Evolutionary conservation across 1,140 invertebrate genomes (phyloP), one percentile per base, ranked within the genome.

Genomic region (Calliphora vicina): DNA sequence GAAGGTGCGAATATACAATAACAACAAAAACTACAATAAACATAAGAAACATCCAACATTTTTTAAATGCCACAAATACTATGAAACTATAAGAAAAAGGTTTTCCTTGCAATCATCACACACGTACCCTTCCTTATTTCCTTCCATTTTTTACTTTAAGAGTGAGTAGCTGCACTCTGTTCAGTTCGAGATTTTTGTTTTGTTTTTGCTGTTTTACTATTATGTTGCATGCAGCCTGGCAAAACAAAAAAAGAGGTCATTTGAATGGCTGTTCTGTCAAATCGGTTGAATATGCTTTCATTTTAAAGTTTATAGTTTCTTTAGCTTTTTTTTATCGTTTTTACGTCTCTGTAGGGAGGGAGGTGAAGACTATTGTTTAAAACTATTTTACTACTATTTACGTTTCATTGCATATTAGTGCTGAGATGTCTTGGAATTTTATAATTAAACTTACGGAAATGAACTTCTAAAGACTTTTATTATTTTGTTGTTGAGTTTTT

Each of bases 381-480:
- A 74, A 13, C 13, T 74, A 27, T 35, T 35, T 35, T 35, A 74
- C 72, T 27, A 74, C 13, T 35, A 29, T 74, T 74, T 74, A 74
- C 72, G 72, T 74, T 74, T 74, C 72, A 74, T 29, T 74, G 72
- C 72, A 74, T 74, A 74, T 74, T 74, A 74, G 72, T 74, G 20
- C 72, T 29, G 27, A 74, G 72, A 74, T 74, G 72, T 27, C 72
- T 74, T 74, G 72, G 72, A 74, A 74, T 74, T 74, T 74, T 74
- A 74, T 74, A 74, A 74, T 74, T 74, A 74, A 74, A 74, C 27
- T 74, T 74, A 74, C 35, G 27, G 72, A 74, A 74, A 74, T 74
- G 27, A 29, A 74, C 72, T 74, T 74, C 72, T 13, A 74, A 74
- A 74, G 26, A 29, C 72, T 74, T 35, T 74, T 73, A 26, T 73